A percentile compares a stretch with the other conserved stretches of the same genome.
phyloP scores from a whole-genome alignment of 1,140 invertebrate species.

The Limonius californicus region DNA sequence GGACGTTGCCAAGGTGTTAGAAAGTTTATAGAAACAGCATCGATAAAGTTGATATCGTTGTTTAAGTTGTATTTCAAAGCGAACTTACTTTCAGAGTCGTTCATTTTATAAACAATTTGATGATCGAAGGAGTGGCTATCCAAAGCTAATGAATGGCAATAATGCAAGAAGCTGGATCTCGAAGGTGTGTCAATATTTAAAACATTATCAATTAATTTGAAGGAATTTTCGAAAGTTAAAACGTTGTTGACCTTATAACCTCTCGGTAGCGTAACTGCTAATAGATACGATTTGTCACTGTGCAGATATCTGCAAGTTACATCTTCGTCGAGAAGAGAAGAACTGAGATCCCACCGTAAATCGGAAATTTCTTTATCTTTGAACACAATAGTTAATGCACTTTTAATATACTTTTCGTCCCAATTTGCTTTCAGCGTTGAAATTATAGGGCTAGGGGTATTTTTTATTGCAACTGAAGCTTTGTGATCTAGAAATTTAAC shows the following conservation, averaged over 20 bases:
- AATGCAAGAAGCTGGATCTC: background rate
- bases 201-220: background rate
- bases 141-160: background rate
- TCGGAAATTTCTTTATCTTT: background rate
- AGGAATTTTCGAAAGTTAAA: background rate
- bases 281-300: background rate
- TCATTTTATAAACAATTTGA: background rate
- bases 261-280: background rate
- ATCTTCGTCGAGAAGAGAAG: background rate
- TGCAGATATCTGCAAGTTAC: background rate
- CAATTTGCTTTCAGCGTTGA: background rate
- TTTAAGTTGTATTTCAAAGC: background rate
- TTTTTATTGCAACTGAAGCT: slow-evolving; percentile 5
- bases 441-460: background rate
- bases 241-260: background rate
- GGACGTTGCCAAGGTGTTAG: background rate
- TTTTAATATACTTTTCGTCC: background rate
- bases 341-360: background rate
- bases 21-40: background rate
- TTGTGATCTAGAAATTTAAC: slow-evolving; percentile 19
- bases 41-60: background rate
- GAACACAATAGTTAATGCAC: background rate
- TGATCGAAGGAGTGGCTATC: background rate
- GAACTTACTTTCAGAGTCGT: background rate
- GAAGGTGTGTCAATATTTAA: background rate